Evolutionary conservation across 2,888 invertebrate genomes (phyloP).

Genomic region (Andrena chrysosceles): DNA sequence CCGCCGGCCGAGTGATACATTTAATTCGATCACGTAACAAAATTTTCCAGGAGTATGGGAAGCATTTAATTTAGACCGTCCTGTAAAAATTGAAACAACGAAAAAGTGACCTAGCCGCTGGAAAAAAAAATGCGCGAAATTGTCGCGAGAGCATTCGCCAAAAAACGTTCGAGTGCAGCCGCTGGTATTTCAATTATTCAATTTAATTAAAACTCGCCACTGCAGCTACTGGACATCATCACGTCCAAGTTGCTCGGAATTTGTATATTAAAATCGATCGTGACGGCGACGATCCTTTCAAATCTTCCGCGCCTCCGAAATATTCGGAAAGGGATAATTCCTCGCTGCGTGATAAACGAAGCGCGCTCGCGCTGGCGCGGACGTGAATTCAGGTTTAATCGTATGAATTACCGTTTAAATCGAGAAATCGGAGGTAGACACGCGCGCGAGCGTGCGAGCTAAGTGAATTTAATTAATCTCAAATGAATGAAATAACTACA

Average conservation of each 20-base stretch:
- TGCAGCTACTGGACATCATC: neutral
- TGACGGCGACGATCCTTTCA: neutral
- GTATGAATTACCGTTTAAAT: constrained; percentile 42
- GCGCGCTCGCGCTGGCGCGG: constrained; percentile 7
- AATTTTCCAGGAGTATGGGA: neutral
- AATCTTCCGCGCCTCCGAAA: neutral
- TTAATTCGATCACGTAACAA: neutral
- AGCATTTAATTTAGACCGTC: neutral
- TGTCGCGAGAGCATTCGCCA: neutral
- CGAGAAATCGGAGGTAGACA: constrained; percentile 27
- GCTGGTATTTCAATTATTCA: neutral
- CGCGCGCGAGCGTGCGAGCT: constrained; percentile 5
- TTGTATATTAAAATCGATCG: constrained; percentile 1
- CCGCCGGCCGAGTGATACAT: neutral
- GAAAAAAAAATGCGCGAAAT: neutral
- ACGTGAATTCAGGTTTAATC: constrained; percentile 46
- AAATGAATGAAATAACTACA: constrained; percentile 56
- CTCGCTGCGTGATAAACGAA: neutral
- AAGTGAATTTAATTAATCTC: constrained; percentile 56
- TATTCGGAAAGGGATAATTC: neutral
- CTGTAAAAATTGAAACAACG: neutral
- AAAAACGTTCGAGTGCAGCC: neutral
- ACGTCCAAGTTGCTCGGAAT: neutral
- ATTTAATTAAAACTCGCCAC: constrained; percentile 1
- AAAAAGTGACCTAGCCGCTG: neutral